phyloP scores from a whole-genome alignment of 2,888 invertebrate species.

The Drosophila nigricruria region DNA sequence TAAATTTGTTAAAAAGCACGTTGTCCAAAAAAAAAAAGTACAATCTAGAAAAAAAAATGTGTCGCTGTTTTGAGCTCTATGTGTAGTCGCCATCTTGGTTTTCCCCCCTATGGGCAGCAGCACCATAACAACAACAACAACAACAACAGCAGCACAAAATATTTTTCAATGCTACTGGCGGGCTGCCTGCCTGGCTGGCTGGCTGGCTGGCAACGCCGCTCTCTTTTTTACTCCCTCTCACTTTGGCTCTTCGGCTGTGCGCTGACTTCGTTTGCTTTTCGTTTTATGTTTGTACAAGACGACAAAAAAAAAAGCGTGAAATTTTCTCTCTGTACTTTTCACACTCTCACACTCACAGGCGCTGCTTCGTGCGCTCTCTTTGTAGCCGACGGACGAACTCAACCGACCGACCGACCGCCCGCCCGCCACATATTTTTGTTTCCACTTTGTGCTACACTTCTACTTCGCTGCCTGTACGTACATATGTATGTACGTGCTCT shows the following conservation, averaged over 20 bases:
- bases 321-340: slow-evolving; percentile 78
- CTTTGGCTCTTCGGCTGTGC: slow-evolving; percentile 52
- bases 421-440: slow-evolving; percentile 74
- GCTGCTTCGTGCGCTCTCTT: slow-evolving; percentile 53
- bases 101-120: slow-evolving; percentile 69
- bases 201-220: slow-evolving; percentile 58
- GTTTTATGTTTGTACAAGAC: slow-evolving; percentile 77
- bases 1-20: slow-evolving; percentile 38
- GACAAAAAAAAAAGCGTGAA: slow-evolving; percentile 62
- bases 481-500: slow-evolving; percentile 61
- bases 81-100: slow-evolving; percentile 74
- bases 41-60: slow-evolving; percentile 52
- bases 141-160: slow-evolving; percentile 45
- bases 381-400: slow-evolving; percentile 33
- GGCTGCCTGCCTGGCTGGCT: too few species aligned
- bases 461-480: slow-evolving; percentile 50
- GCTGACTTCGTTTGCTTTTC: slow-evolving; percentile 69
- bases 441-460: slow-evolving; percentile 79
- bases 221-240: slow-evolving; percentile 69
- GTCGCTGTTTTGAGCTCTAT: slow-evolving; percentile 62
- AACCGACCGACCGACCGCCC: slow-evolving; percentile 58
- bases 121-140: slow-evolving; percentile 30
- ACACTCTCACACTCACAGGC: slow-evolving; percentile 43
- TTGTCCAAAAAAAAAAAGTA: slow-evolving; percentile 42
- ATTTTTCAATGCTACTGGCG: slow-evolving; percentile 69